Evolutionary conservation across 1,140 invertebrate species (phyloP).

Genomic region (Lordiphosa stackelbergi): DNA sequence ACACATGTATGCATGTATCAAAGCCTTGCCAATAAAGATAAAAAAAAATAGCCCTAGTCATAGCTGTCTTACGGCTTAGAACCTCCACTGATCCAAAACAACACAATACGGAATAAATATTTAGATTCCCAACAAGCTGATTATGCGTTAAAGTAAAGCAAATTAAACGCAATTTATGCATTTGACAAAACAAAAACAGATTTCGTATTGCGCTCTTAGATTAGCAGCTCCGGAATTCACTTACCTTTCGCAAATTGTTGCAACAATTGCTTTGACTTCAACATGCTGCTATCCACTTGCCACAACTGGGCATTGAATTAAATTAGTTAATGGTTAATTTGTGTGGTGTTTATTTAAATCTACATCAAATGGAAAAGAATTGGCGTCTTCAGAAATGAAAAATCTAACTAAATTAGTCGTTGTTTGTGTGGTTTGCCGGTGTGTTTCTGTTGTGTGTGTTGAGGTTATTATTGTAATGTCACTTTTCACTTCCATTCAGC

Average conservation of each 20-base stretch:
- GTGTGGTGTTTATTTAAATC: slow-evolving; percentile 13
- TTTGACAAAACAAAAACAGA: too few relatives aligned
- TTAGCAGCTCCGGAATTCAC: not conserved
- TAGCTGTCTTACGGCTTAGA: too few relatives aligned
- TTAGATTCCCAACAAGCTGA: not conserved
- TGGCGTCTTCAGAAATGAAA: not conserved
- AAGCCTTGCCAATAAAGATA: too few relatives aligned
- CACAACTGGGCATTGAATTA: slow-evolving; percentile 34
- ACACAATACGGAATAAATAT: not conserved
- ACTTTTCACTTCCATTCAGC: slow-evolving; percentile 24
- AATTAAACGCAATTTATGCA: too few relatives aligned
- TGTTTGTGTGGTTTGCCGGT: not conserved
- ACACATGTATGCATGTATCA: not conserved
- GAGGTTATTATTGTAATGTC: slow-evolving; percentile 1
- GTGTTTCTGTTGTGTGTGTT: slow-evolving; percentile 1
- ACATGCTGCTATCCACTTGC: slow-evolving; percentile 45
- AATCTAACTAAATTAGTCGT: not conserved
- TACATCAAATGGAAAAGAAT: slow-evolving; percentile 11
- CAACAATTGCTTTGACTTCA: slow-evolving; percentile 62
- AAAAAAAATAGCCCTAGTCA: too few relatives aligned
- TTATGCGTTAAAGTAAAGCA: not conserved
- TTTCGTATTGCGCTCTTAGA: slow-evolving; percentile 22
- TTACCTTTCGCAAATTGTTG: slow-evolving; percentile 68
- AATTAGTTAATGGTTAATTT: slow-evolving; percentile 18
- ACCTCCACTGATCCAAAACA: too few relatives aligned